A percentile compares a stretch with the other conserved stretches of the same genome.
Evolutionary conservation across 2,113 vertebrate genomes (phyloP).

Genomic region (Heteronetta atricapilla): DNA sequence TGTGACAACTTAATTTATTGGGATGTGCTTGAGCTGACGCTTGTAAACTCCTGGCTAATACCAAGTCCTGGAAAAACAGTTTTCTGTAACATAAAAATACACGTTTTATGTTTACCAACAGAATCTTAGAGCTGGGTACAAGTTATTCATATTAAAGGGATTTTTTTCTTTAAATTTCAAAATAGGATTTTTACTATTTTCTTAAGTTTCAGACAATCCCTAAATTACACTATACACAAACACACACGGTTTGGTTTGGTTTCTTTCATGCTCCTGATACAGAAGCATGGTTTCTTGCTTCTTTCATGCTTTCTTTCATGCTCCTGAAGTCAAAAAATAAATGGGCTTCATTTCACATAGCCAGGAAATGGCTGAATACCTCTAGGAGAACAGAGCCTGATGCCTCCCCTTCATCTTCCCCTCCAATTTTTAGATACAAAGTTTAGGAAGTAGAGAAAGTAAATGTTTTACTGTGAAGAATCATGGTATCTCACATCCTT

Average conservation of each 20-base stretch:
- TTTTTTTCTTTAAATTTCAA: neutral
- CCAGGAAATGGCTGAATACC: neutral
- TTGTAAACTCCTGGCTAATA: neutral
- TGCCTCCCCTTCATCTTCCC: neutral
- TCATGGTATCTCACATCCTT: neutral
- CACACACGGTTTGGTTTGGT: neutral
- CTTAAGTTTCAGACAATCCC: neutral
- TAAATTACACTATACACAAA: neutral
- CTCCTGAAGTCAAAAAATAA: neutral
- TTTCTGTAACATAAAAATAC: neutral
- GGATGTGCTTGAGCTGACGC: neutral
- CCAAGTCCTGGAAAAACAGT: neutral
- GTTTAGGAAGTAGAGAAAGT: neutral
- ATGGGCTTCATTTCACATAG: neutral
- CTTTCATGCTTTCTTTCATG: no score
- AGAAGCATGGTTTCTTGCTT: no score
- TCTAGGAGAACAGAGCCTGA: neutral
- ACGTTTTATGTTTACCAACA: neutral
- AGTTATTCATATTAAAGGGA: neutral
- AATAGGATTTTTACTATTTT: neutral
- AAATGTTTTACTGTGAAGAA: neutral
- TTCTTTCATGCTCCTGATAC: neutral
- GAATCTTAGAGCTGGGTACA: neutral
- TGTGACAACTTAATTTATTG: neutral
- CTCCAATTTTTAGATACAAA: neutral